These are phyloP conservation scores for Orchesella flavescens DNA, from an alignment of 2,888 invertebrate species.

Conservation along the genomic window DNA sequence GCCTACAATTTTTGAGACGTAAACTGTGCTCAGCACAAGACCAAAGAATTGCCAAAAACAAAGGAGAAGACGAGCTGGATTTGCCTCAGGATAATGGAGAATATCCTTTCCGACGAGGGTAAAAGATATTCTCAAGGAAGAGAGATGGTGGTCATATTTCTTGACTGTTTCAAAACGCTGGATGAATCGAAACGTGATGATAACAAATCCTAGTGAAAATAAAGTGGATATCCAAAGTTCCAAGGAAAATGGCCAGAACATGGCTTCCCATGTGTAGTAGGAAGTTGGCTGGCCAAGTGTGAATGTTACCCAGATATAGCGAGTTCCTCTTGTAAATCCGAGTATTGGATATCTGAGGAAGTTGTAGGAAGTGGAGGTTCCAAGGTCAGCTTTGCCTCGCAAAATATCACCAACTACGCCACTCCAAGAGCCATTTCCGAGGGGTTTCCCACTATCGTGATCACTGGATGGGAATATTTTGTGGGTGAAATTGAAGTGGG, in stretches of 20 bases:
- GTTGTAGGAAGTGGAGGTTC: constrained; percentile 6
- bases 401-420: constrained; percentile 54
- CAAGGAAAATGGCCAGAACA: constrained; percentile 38
- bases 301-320: constrained; percentile 41
- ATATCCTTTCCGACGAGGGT: constrained; percentile 33
- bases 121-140: constrained; percentile 17
- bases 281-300: constrained; percentile 23
- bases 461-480: constrained; percentile 11
- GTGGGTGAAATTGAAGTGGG: constrained; percentile 35
- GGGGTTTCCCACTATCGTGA: constrained; percentile 20
- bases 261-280: constrained; percentile 29
- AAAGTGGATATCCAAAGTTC: constrained; percentile 29
- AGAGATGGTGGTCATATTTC: not conserved
- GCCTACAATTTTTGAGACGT: constrained; percentile 48
- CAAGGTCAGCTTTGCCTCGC: constrained; percentile 27
- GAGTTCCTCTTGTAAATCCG: not conserved
- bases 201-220: not conserved
- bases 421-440: constrained; percentile 32
- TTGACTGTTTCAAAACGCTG: not conserved
- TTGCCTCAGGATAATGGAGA: not conserved
- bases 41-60: constrained; percentile 28
- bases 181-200: constrained; percentile 3
- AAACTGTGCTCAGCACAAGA: constrained; percentile 30
- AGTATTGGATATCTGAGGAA: constrained; percentile 13
- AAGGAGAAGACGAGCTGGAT: constrained; percentile 20